These are phyloP conservation scores for Hirtodrosophila confusa DNA, from an alignment of 2,888 invertebrate genomes.

Conservation along the genomic window DNA sequence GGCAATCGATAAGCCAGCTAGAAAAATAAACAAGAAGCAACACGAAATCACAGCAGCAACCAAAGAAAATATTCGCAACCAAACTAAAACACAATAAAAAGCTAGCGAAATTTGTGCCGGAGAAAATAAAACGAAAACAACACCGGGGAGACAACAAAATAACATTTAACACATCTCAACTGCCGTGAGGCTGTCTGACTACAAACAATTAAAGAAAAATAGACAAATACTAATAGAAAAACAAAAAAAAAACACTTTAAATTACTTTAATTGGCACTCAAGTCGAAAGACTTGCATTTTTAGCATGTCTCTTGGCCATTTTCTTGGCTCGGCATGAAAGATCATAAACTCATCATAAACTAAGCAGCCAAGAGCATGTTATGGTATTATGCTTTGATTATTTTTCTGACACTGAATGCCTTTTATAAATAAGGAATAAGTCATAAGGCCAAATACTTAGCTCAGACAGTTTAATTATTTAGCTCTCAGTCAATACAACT, in stretches of 20 bases:
- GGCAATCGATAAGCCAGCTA: constrained; percentile 67
- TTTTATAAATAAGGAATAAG: too few species aligned
- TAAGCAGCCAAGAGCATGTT: too few species aligned
- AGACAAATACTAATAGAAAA: constrained; percentile 49
- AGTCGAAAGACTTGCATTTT: constrained; percentile 46
- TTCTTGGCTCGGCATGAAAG: not conserved
- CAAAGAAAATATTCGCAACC: constrained; percentile 22
- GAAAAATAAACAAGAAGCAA: constrained; percentile 42
- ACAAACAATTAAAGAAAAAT: constrained; percentile 60
- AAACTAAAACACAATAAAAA: constrained; percentile 38
- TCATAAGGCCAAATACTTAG: too few species aligned
- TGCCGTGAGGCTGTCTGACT: constrained; percentile 28
- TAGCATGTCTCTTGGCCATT: constrained; percentile 43
- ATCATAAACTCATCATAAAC: too few species aligned
- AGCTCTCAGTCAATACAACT: not conserved
- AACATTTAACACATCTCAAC: constrained; percentile 31
- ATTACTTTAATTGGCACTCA: constrained; percentile 56
- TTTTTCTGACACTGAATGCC: too few species aligned
- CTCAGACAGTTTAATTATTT: constrained; percentile 1
- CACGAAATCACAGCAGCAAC: constrained; percentile 38
- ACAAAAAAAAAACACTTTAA: constrained; percentile 28
- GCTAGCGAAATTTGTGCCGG: constrained; percentile 69
- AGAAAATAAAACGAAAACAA: constrained; percentile 59
- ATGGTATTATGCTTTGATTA: too few species aligned
- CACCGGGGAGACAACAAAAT: constrained; percentile 27